phyloP scores from a whole-genome alignment of 1,140 invertebrate genomes.

The Sitophilus oryzae region DNA sequence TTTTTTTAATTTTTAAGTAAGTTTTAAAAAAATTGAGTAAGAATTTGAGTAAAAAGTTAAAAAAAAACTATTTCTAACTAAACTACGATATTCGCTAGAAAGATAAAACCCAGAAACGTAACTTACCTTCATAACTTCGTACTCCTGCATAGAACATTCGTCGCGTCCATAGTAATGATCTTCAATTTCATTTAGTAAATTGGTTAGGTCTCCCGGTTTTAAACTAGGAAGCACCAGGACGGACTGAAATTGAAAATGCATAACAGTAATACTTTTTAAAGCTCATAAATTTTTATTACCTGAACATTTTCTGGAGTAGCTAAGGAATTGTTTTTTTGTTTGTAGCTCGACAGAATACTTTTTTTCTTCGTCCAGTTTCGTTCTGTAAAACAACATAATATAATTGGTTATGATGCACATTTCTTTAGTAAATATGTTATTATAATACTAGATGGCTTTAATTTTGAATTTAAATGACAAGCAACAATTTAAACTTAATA shows the following conservation, averaged over 20 bases:
- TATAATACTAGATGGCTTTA: too few species aligned
- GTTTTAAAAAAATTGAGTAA: too few species aligned
- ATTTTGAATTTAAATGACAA: too few species aligned
- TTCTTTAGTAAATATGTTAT: too few species aligned
- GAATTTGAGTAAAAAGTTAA: too few species aligned
- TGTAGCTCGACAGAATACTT: conserved; percentile 7
- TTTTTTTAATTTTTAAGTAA: too few species aligned
- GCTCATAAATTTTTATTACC: conserved; percentile 16
- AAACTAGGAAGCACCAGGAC: conserved; percentile 14
- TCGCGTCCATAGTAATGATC: conserved; percentile 31
- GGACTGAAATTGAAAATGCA: conserved; percentile 5
- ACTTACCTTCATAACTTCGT: conserved; percentile 63
- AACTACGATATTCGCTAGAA: too few species aligned
- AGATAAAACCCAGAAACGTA: too few species aligned
- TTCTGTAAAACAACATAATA: conserved; percentile 5
- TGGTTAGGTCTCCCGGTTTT: conserved; percentile 11
- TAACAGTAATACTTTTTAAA: not conserved
- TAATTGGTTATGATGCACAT: too few species aligned
- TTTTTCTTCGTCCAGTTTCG: conserved; percentile 8
- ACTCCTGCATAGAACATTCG: conserved; percentile 59
- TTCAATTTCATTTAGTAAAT: conserved; percentile 38
- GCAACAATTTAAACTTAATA: too few species aligned
- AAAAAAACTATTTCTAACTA: too few species aligned
- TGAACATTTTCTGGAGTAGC: conserved; percentile 14
- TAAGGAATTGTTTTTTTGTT: conserved; percentile 15